phyloP scores from a whole-genome alignment of 2,888 invertebrate genomes.

The Stenichneumon culpator region DNA sequence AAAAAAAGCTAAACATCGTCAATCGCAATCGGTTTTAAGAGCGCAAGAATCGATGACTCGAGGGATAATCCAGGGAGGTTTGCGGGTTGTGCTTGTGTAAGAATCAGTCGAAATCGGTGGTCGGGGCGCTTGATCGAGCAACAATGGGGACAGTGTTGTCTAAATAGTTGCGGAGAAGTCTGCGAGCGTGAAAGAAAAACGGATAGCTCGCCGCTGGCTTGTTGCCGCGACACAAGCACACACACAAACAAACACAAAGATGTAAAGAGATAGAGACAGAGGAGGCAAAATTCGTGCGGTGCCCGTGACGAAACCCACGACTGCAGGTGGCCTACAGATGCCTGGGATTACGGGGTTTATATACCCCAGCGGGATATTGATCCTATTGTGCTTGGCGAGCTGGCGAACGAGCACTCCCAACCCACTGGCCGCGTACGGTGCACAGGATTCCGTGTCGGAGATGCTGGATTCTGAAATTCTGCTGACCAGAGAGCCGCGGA shows the following conservation, averaged over 20 bases:
- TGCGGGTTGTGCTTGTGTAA: constrained; percentile 36
- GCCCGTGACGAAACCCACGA: constrained; percentile 83
- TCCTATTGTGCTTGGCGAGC: constrained; percentile 82
- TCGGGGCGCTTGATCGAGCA: constrained; percentile 70
- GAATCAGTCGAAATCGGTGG: constrained; percentile 53
- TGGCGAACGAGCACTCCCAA: constrained; percentile 66
- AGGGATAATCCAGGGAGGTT: constrained; percentile 58
- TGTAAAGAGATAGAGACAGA: constrained; percentile 44
- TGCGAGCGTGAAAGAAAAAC: constrained; percentile 69
- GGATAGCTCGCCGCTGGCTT: constrained; percentile 54
- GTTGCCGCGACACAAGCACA: constrained; percentile 21
- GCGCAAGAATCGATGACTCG: constrained; percentile 50
- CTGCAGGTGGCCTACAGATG: constrained; percentile 85
- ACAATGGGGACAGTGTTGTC: constrained; percentile 79
- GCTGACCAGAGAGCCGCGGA: constrained; percentile 54
- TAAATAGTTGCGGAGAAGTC: constrained; percentile 80
- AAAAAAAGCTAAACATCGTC: neutral
- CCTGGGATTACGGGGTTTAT: constrained; percentile 84
- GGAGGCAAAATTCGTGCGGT: constrained; percentile 74
- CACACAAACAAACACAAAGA: too few species aligned
- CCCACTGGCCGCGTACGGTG: constrained; percentile 50
- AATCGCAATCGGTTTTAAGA: constrained; percentile 30
- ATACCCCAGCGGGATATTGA: constrained; percentile 85
- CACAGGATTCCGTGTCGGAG: constrained; percentile 12
- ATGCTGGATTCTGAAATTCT: constrained; percentile 48